phyloP scores from a whole-genome alignment of 2,888 invertebrate genomes.

The Deilephila elpenor region DNA sequence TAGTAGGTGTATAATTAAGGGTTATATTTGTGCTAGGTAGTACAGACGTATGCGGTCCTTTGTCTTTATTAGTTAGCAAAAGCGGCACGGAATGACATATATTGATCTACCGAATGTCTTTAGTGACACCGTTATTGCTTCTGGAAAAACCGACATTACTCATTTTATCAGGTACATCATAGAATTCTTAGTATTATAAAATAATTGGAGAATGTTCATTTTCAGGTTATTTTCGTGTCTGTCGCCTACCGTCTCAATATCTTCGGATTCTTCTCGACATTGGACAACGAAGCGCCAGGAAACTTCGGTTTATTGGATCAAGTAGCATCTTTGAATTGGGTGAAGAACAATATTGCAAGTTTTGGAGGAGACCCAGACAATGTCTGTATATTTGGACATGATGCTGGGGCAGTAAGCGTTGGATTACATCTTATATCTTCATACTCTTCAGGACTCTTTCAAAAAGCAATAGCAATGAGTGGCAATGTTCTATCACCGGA shows the following conservation, averaged over 20 bases:
- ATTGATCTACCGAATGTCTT: not conserved
- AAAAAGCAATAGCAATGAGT: constrained; percentile 92
- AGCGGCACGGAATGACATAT: not conserved
- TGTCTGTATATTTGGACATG: constrained; percentile 91
- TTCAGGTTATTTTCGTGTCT: constrained; percentile 90
- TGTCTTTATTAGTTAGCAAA: not conserved
- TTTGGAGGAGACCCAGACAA: constrained; percentile 91
- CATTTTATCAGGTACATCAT: not conserved
- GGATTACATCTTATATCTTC: constrained; percentile 90
- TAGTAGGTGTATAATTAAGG: not conserved
- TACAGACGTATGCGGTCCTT: not conserved
- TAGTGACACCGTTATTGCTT: not conserved
- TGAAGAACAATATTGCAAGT: constrained; percentile 88
- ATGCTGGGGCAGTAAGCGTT: constrained; percentile 91
- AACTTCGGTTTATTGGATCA: constrained; percentile 93
- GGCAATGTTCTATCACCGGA: constrained; percentile 88
- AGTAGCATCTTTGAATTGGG: constrained; percentile 91
- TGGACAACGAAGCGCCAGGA: constrained; percentile 90
- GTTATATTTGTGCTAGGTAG: not conserved
- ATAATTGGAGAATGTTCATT: constrained; percentile 30
- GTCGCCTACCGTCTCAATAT: constrained; percentile 92
- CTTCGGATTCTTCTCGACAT: constrained; percentile 92
- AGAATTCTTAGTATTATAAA: too few relatives aligned
- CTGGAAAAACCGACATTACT: not conserved
- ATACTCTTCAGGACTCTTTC: constrained; percentile 87